phyloP scores from a whole-genome alignment of 2,797 vertebrate genomes.

The Channa striata region DNA sequence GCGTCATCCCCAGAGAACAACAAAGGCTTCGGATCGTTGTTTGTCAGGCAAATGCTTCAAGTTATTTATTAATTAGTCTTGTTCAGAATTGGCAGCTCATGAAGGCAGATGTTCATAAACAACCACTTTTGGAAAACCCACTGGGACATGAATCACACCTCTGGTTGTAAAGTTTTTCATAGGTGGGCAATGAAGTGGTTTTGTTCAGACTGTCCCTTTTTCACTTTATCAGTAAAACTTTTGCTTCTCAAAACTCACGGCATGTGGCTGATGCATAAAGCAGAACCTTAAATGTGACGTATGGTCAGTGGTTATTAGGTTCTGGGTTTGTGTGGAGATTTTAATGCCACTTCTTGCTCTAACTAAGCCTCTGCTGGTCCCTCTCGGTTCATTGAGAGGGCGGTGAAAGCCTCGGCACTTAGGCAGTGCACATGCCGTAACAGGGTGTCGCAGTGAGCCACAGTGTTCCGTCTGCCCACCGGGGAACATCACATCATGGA shows the following conservation, averaged over 20 bases:
- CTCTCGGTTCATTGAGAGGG: conserved; percentile 26
- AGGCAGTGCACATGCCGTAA: conserved; percentile 70
- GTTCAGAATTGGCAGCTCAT: neutral
- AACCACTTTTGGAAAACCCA: no score
- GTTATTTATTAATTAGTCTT: neutral
- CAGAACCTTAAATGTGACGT: neutral
- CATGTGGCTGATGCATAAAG: no score
- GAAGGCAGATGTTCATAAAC: no score
- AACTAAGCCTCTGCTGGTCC: neutral
- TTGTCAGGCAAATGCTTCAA: neutral
- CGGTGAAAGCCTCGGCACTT: conserved; percentile 52
- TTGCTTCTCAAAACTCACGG: neutral
- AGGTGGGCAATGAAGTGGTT: no score
- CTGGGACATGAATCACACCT: no score
- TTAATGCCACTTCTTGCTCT: neutral
- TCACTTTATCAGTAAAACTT: no score
- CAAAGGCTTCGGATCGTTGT: neutral
- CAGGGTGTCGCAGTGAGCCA: conserved; percentile 65
- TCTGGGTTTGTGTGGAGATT: neutral
- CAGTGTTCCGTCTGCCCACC: conserved; percentile 56
- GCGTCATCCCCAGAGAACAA: no score
- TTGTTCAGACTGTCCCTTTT: no score
- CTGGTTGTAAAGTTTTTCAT: no score
- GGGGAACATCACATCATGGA: conserved; percentile 78
- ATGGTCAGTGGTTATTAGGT: neutral